A percentile compares a stretch with the other conserved stretches of the same genome.
phyloP scores from a whole-genome alignment of 2,113 vertebrate species.

The Ammodytes dubius region DNA sequence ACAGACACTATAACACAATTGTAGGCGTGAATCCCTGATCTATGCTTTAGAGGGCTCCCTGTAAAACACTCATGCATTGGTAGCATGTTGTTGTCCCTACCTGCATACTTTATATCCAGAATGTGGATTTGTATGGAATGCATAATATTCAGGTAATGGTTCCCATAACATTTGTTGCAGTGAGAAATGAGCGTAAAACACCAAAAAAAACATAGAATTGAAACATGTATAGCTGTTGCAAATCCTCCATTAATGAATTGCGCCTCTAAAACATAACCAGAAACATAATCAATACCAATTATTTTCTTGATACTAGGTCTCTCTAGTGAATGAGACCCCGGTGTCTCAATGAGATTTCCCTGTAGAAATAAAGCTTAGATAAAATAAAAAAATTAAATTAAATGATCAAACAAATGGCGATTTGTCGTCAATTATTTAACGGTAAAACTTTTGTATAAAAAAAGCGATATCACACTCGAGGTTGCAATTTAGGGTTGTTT shows the following conservation, averaged over 20 bases:
- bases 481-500: no score
- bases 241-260: neutral
- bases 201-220: neutral
- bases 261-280: neutral
- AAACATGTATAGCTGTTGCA: neutral
- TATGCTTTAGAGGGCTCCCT: conserved; percentile 44
- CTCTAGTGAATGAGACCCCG: no score
- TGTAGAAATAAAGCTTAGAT: no score
- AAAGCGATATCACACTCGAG: no score
- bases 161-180: neutral
- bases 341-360: no score
- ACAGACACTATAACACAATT: no score
- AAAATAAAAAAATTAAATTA: no score
- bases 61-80: conserved; percentile 6
- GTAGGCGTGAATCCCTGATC: neutral
- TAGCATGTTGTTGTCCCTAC: neutral
- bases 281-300: neutral
- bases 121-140: neutral
- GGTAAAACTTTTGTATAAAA: no score
- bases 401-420: no score
- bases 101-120: neutral
- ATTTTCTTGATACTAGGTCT: conserved; percentile 4
- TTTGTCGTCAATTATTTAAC: no score
- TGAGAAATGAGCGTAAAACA: neutral
- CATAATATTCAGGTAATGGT: neutral